Evolutionary conservation across 1,140 invertebrate genomes (phyloP).

Genomic region (Tetramorium simillimum): DNA sequence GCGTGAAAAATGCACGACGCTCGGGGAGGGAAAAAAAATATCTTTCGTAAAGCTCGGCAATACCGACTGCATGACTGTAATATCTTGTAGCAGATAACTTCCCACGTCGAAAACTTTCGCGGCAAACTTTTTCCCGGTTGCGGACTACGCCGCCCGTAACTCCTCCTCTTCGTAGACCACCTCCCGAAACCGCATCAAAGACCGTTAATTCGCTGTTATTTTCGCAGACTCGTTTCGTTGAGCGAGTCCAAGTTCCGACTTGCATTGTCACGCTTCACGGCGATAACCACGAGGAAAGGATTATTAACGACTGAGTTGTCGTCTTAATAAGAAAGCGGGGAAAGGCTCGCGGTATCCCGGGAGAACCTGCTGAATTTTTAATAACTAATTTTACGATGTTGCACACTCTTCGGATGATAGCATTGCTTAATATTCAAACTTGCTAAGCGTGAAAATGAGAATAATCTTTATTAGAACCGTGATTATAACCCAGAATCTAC

Average conservation of each 20-base stretch:
- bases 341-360: background rate
- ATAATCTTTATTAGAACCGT: background rate
- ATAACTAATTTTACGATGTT: slow-evolving; percentile 38
- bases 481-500: slow-evolving; percentile 21
- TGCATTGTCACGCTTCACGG: slow-evolving; percentile 34
- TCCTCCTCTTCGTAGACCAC: background rate
- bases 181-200: slow-evolving; percentile 42
- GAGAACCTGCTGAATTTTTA: slow-evolving; percentile 34
- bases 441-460: slow-evolving; percentile 7
- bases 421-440: slow-evolving; percentile 20
- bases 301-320: slow-evolving; percentile 47
- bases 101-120: slow-evolving; percentile 47
- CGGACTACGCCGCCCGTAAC: slow-evolving; percentile 18
- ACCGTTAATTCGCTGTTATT: slow-evolving; percentile 59
- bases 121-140: slow-evolving; percentile 48
- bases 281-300: slow-evolving; percentile 10
- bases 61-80: slow-evolving; percentile 52
- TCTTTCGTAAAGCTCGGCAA: slow-evolving; percentile 53
- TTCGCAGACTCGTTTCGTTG: slow-evolving; percentile 22
- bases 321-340: slow-evolving; percentile 41
- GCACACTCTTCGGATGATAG: slow-evolving; percentile 27
- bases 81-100: slow-evolving; percentile 62
- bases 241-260: background rate
- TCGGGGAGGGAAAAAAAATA: slow-evolving; percentile 40
- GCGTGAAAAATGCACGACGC: slow-evolving; percentile 63